Base-by-base conservation (phyloP, 2,113 vertebrate genomes). In the Cacatua alba region DNA sequence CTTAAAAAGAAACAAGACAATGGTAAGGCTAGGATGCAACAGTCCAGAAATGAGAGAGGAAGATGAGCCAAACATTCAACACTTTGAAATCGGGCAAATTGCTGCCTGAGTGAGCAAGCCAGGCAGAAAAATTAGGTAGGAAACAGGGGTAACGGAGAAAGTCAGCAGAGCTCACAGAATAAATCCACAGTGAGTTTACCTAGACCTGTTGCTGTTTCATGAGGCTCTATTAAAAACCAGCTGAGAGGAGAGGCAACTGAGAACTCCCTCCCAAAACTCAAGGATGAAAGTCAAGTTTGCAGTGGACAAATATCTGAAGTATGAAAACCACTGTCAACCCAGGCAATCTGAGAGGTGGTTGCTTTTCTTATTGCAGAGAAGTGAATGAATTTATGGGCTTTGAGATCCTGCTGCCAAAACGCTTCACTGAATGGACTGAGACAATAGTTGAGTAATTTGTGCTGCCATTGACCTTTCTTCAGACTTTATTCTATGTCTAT, bases 141-240 rank as follows among this genome's bases (percentile, higher is more conserved):
- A 88, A 90, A 46, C 48, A 75, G 39, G 37, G 46, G 7, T 53
- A 88, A 83, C 82, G 0, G 1, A 64, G 68, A 79, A 84, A 92
- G 77, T 59, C 72, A 72, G 35, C 62, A 95, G 77, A 91, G 62
- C 44, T 35, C 86, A 62, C 29, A 71, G 91, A 89, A 84, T 44
- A 86, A 88, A 71, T 60, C 84, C 83, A 59, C 16, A 16, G 64
- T 55, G 83, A 74, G 83, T 86, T 97, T 82, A 92, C 71, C 70
- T 70, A 55, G 72, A 82, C 65, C 35, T 91, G 86, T 91, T 86
- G 57, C 55, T 91, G 35, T 68, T 91, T 84, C 86, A 43, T 23
- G 62, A 82, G 28, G 39, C 41, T 79, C 92, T 72, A 46, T 75
- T 89, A 92, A 96, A 94, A 94, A 69, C 69, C 83, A 88, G 65